A percentile compares a stretch with the other conserved stretches of the same genome.
These are phyloP conservation scores for Lymantria dispar DNA, from an alignment of 2,888 invertebrate species.

Conservation along the genomic window DNA sequence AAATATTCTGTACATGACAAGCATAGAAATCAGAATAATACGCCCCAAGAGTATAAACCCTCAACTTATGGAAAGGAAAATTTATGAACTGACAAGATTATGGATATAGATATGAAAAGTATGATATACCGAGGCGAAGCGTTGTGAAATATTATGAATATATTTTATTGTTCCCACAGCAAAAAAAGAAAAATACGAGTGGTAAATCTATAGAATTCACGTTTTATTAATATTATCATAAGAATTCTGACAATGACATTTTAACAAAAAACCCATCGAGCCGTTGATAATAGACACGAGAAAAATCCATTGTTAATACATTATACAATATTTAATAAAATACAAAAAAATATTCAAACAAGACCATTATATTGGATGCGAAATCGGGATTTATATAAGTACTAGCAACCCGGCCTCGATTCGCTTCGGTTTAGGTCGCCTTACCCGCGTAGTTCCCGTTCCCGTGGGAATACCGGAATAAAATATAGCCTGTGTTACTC, in stretches of 20 bases:
- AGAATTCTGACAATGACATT: constrained; percentile 18
- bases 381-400: no score
- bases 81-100: constrained; percentile 10
- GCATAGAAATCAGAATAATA: constrained; percentile 7
- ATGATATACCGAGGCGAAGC: neutral
- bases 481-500: no score
- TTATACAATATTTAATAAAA: no score
- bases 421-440: no score
- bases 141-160: constrained; percentile 5
- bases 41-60: constrained; percentile 3
- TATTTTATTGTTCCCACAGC: constrained; percentile 4
- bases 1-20: constrained; percentile 7
- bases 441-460: no score
- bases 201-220: constrained; percentile 3
- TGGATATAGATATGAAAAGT: neutral
- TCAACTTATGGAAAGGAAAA: constrained; percentile 1
- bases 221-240: constrained; percentile 8
- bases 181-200: neutral
- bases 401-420: no score
- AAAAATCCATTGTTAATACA: constrained; percentile 25
- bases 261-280: constrained; percentile 20
- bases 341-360: no score
- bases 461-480: no score
- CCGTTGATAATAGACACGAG: constrained; percentile 13
- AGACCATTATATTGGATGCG: no score